Evolutionary conservation across 64 coral and sea anemone genomes (phyloP).

Genomic region (Anthopleura sola): DNA sequence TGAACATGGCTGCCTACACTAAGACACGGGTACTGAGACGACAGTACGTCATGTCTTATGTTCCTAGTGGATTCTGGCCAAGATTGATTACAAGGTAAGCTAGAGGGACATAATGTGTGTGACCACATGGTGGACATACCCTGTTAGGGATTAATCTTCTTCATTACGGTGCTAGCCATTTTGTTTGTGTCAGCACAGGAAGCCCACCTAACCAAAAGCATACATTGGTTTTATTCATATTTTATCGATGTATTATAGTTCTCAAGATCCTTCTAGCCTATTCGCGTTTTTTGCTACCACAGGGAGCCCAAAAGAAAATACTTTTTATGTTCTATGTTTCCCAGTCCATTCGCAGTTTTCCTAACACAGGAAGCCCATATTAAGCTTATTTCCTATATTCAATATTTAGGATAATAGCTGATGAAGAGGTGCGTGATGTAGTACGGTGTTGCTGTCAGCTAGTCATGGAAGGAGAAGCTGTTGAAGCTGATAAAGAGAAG

Average conservation of each 20-base stretch:
- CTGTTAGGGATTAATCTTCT: not conserved
- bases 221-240: too few relatives aligned
- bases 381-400: not conserved
- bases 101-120: too few relatives aligned
- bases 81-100: conserved; percentile 88
- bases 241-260: too few relatives aligned
- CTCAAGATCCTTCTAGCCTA: too few relatives aligned
- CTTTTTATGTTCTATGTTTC: too few relatives aligned
- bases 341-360: too few relatives aligned
- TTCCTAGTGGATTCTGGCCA: conserved; percentile 96
- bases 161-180: too few relatives aligned
- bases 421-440: conserved; percentile 75
- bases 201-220: too few relatives aligned
- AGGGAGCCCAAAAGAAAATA: too few relatives aligned
- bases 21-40: conserved; percentile 69
- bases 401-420: conserved; percentile 72
- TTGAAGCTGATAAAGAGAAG: conserved; percentile 63
- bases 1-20: conserved; percentile 81
- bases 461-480: conserved; percentile 45
- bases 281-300: too few relatives aligned
- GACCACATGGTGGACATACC: too few relatives aligned
- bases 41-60: conserved; percentile 98
- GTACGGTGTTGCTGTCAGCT: conserved; percentile 83
- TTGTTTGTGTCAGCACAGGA: not conserved
- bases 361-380: not conserved